Evolutionary conservation across 2,797 vertebrate genomes (phyloP).

Genomic region (Cossypha caffra): DNA sequence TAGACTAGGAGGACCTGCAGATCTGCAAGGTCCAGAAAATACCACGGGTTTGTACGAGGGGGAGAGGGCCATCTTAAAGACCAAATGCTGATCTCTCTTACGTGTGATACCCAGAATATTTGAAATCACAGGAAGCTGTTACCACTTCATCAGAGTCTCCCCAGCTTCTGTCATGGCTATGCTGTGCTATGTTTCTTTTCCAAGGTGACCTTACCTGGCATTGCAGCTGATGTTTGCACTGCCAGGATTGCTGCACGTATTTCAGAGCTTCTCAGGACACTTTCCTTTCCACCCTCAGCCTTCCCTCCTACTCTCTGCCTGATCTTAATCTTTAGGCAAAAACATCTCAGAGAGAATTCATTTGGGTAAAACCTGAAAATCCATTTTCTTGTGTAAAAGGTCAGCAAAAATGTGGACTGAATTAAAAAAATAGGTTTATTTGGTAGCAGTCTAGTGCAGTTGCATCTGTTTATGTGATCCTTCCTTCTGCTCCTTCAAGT

Average conservation of each 20-base stretch:
- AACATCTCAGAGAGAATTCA: not conserved
- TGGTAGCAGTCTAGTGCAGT: not conserved
- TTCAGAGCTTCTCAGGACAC: not conserved
- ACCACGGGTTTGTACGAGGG: not conserved
- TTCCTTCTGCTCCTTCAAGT: not conserved
- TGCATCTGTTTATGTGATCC: not conserved
- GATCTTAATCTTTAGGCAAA: not conserved
- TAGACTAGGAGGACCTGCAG: conserved; percentile 15
- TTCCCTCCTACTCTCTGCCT: not conserved
- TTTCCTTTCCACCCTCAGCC: not conserved
- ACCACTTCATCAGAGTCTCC: not conserved
- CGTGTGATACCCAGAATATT: not conserved
- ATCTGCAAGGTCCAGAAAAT: not conserved
- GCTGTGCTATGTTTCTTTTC: not conserved
- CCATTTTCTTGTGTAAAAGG: not conserved
- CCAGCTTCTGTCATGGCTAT: not conserved
- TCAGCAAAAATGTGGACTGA: not conserved
- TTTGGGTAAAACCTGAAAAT: not conserved
- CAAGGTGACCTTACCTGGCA: conserved; percentile 19
- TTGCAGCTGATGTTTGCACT: not conserved
- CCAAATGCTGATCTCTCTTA: not conserved
- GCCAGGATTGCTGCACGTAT: not conserved
- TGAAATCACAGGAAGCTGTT: conserved; percentile 33
- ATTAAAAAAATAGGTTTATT: not conserved
- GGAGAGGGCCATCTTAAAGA: not conserved